Base-by-base conservation (phyloP, 2,113 vertebrate species). In the Vulpes lagopus region DNA sequence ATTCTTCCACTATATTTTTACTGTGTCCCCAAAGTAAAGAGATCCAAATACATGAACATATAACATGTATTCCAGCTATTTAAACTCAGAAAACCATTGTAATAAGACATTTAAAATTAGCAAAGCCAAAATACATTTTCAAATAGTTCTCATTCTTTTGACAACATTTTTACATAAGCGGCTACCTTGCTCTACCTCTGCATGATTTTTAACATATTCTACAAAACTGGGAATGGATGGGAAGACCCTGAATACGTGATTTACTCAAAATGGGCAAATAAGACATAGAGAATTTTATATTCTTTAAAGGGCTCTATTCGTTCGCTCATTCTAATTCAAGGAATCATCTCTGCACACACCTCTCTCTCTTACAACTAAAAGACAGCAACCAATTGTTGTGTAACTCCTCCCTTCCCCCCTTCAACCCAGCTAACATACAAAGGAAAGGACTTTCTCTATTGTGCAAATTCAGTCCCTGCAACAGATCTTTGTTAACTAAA, bases 391-490 rank as follows among this genome's bases (percentile, higher is more conserved):
- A 64, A 94, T 81, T 97, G 96, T 95, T 67, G 92, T 95, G 67
- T 74, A 93, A 91, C 79, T 84, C 81, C 97, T 98, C 98, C 98
- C 98, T 98, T 98, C 98, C 98, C 98, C 71, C 98, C 97, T 94
- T 94, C 96, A 98, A 69, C 84, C 96, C 11, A 64, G 95, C 97
- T 88, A 96, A 62, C 97, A 97, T 98, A 99, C 99, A 99, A 99
- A 99, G 98, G 92, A 94, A 95, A 97, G 97, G 98, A 97, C 96
- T 92, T 12, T 96, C 98, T 98, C 98, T 96, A 98, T 98, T 98
- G 98, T 98, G 98, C 98, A 98, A 97, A 94, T 87, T 64, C 92
- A 84, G 98, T 92, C 97, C 94, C 97, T 30, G 85, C 97, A 53
- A 55, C 10, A 79, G 97, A 98, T 91, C 96, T 97, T 96, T 96